Percentiles rank a stretch among this genome's conserved stretches.
Evolutionary conservation across 2,888 invertebrate genomes (phyloP).

Genomic region (Timema cristinae): DNA sequence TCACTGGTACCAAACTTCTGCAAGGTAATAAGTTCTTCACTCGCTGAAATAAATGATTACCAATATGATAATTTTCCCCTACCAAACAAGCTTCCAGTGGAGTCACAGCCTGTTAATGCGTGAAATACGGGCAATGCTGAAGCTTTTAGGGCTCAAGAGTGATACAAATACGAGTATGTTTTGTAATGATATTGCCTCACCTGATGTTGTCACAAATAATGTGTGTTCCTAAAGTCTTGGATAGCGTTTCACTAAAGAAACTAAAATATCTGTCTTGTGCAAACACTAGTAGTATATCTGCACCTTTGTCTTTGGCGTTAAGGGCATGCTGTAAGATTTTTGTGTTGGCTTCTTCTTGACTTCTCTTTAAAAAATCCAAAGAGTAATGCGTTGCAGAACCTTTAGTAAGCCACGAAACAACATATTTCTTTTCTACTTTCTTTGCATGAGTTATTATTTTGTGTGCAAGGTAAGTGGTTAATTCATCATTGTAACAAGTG

Average conservation of each 20-base stretch:
- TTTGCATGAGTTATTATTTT: background rate
- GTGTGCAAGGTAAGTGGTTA: background rate
- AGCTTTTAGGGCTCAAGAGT: background rate
- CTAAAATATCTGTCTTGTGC: slow-evolving; percentile 3
- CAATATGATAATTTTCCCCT: background rate
- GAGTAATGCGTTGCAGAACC: slow-evolving; percentile 5
- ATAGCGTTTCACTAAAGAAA: background rate
- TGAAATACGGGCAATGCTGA: slow-evolving; percentile 12
- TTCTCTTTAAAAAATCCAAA: background rate
- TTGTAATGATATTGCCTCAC: slow-evolving; percentile 7
- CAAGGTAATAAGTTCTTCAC: slow-evolving; percentile 3
- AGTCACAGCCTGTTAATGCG: background rate
- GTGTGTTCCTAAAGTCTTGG: background rate
- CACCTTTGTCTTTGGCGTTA: slow-evolving; percentile 9
- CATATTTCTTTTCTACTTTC: slow-evolving; percentile 2
- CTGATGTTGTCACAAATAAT: slow-evolving; percentile 3
- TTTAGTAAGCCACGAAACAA: slow-evolving; percentile 4
- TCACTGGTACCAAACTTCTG: slow-evolving; percentile 5
- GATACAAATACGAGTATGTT: background rate
- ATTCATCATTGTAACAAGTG: background rate
- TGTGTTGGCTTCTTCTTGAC: slow-evolving; percentile 4
- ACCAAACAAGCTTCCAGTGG: background rate
- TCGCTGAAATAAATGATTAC: slow-evolving; percentile 12
- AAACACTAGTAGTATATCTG: slow-evolving; percentile 2
- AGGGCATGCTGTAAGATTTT: background rate